These are phyloP conservation scores for Drosophila pandora DNA, from an alignment of 1,140 invertebrate genomes.

Conservation along the genomic window DNA sequence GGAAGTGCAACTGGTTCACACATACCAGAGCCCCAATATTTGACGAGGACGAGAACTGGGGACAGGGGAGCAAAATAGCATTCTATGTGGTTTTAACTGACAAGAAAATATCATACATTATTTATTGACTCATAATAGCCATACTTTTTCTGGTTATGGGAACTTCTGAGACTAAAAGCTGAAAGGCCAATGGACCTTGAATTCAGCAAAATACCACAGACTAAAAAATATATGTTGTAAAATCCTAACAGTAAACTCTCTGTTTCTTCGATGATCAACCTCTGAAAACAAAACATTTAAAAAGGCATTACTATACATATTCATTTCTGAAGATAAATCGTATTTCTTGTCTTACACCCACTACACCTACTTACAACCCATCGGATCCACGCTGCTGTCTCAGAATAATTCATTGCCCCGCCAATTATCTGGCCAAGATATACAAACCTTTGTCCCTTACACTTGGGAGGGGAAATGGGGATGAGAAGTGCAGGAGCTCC, in stretches of 20 bases:
- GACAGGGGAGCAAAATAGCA: neutral
- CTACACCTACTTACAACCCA: neutral
- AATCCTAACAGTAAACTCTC: too few relatives aligned
- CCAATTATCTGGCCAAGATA: slow-evolving; percentile 55
- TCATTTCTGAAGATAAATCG: too few relatives aligned
- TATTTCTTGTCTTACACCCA: too few relatives aligned
- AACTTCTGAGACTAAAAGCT: too few relatives aligned
- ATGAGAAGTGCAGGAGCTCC: slow-evolving; percentile 52
- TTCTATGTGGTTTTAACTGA: neutral
- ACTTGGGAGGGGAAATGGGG: neutral
- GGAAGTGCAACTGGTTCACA: slow-evolving; percentile 45
- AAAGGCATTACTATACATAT: too few relatives aligned
- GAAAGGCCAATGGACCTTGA: too few relatives aligned
- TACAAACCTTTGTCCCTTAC: slow-evolving; percentile 11
- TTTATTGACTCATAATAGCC: too few relatives aligned
- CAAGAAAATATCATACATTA: neutral
- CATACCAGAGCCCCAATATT: slow-evolving; percentile 19
- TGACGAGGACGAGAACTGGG: neutral
- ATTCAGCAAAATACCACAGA: too few relatives aligned
- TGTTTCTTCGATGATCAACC: too few relatives aligned
- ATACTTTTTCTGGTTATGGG: too few relatives aligned
- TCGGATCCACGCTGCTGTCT: slow-evolving; percentile 11
- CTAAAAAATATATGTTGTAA: too few relatives aligned
- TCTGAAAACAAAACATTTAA: too few relatives aligned
- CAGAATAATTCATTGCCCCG: slow-evolving; percentile 62